Base-by-base conservation (phyloP, 2,113 vertebrate genomes). In the Petroica traversi region DNA sequence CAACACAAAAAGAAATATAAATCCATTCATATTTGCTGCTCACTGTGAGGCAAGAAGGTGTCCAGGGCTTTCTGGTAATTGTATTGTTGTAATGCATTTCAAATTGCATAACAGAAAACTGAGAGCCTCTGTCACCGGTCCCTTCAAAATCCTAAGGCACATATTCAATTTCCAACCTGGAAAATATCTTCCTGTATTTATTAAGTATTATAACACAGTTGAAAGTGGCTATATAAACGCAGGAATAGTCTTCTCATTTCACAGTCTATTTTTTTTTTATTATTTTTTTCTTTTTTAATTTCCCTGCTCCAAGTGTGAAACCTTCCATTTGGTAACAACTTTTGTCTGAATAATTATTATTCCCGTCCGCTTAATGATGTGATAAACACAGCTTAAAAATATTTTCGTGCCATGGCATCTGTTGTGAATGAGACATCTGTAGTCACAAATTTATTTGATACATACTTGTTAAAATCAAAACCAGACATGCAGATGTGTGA, bases 371-470 rank as follows among this genome's bases (percentile, higher is more conserved):
- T 72, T 95, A 87, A 76, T 46, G 52, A 90, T 78, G 71, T 92
- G 62, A 91, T 88, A 96, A 87, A 94, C 80, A 63, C 55, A 95
- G 68, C 71, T 95, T 93, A 61, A 88, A 97, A 94, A 91, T 92
- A 84, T 36, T 91, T 93, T 95, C 12, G 15, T 98, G 96, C 87
- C 62, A 43, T n/a, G 43, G 76, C 89, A 87, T 88, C 71, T 96
- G 88, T 95, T 94, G 83, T 43, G 88, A 95, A 95, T 62, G 78
- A 94, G 96, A 95, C 89, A 95, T 93, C 92, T 89, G 90, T 95
- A 89, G 74, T 88, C 93, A 95, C 90, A 97, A 96, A 97, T 97
- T 81, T 85, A 95, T 91, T 92, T 73, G 92, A 96, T 96, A 95
- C 73, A 83, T 93, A 92, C 45, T 93, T 96, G 51, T 82, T 96